Evolutionary conservation across 2,113 vertebrate species (phyloP), one percentile per base, ranked within the genome.

Genomic region (Rhynchopsitta pachyrhyncha): DNA sequence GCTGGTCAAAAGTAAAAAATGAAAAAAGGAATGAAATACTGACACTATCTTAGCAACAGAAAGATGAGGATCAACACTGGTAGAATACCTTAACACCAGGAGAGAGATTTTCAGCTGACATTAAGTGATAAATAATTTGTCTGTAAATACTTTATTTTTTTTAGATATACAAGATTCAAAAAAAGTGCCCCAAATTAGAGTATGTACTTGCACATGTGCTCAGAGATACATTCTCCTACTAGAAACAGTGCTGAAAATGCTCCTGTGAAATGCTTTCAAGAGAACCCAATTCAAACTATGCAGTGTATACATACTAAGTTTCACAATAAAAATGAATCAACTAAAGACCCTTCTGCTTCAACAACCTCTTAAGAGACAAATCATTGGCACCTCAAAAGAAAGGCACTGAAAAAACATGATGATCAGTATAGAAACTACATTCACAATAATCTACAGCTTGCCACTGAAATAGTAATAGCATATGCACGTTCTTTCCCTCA

Each of bases 351-450:
- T 90, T 90, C 82, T 81, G 82, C 64, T 92, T 88, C 52, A 86
- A 75, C 29, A 81, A 13, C 66, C 50, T 90, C 59, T 85, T 78
- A 68, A 60, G 42, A 89, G 55, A 92, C 57, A 95, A 83, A 84
- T 74, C 15, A 78, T 25, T 82, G 93, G 79, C 68, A 89, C 27
- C 39, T 84, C 37, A 81, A 88, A 95, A 87, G 60, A 71, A 96
- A 90, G 55, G 50, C 64, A 92, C 35, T 39, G 86, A 28, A 88
- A 52, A 93, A 88, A 66, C 18, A 77, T 0, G 0, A 67, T 83
- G 31, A 47, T 42, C 52, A 82, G 41, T 42, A 89, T 59, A 93
- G 68, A 82, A 96, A 75, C n/a, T 69, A 64, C 46, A 82, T 14
- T 86, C 57, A 86, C 73, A 52, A 50, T 31, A 41, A 94, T 53